Percentiles rank a stretch among this genome's conserved stretches.
Evolutionary conservation across 1,140 invertebrate species (phyloP).

Genomic region (Trachymyrmex septentrionalis): DNA sequence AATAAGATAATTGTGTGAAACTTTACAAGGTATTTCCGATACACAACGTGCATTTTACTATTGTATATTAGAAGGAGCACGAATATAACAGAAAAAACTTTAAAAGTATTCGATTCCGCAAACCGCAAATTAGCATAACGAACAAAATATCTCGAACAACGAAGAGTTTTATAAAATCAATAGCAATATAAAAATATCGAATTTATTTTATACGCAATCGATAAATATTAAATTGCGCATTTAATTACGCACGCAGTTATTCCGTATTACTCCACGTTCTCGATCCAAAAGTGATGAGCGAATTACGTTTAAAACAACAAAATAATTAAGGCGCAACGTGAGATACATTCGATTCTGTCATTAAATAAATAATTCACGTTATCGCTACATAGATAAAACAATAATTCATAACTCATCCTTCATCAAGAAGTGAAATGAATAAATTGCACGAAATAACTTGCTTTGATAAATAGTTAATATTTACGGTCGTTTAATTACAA

Average conservation of each 20-base stretch:
- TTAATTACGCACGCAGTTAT: background rate
- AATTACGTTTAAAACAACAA: background rate
- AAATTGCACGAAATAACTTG: background rate
- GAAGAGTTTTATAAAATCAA: background rate
- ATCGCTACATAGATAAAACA: background rate
- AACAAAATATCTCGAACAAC: background rate
- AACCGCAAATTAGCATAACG: background rate
- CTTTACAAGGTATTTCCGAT: background rate
- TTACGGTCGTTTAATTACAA: background rate
- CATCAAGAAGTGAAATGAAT: background rate
- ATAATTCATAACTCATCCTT: background rate
- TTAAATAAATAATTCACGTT: slow-evolving; percentile 4
- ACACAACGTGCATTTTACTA: background rate
- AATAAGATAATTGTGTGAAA: background rate
- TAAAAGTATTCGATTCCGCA: background rate
- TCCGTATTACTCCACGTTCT: background rate
- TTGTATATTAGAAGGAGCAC: background rate
- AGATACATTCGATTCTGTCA: background rate
- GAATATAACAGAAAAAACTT: background rate
- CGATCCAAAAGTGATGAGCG: background rate
- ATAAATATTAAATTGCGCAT: background rate
- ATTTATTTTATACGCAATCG: background rate
- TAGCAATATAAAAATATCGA: background rate
- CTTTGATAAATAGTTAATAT: slow-evolving; percentile 10
- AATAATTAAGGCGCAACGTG: background rate